Base-by-base conservation (phyloP, 2,797 vertebrate species). In the Rachycentron canadum region DNA sequence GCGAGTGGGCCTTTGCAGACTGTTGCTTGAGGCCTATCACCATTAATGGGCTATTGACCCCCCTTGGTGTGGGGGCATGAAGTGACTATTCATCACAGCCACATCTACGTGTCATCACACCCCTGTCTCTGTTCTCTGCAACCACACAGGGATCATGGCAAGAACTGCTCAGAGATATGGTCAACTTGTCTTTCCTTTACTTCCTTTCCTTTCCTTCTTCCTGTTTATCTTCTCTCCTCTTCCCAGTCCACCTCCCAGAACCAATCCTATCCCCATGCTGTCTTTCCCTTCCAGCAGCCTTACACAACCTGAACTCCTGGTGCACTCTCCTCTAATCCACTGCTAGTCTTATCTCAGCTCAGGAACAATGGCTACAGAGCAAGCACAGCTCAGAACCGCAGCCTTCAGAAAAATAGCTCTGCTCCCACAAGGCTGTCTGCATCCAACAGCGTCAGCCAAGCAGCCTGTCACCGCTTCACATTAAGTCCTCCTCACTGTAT, bases 31-130 rank as follows among this genome's bases (percentile, higher is more conserved):
- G 81, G 89, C 88, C 87, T 74, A 78, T 93, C 87, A 84, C 89
- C 81, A 80, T 88, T 93, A 95, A 94, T 95, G 91, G 92, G 86
- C 90, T 92, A 86, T 94, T 95, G 92, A 94, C 93, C 94, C 91
- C 81, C 80, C 86, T 70, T 76, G 75, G 81, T 63, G 84, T 64
- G 74, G 83, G 85, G 89, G 76, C 90, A 92, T 80, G 49, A 90
- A 91, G 92, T 87, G 85, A 88, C 88, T 88, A 91, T 95, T 92
- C 82, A 94, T 95, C 94, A 94, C 72, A 77, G 78, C 61, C 81
- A 82, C 34, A 62, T 93, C 89, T 92, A 88, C 74, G 66, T 85
- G 91, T 89, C 91, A 88, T 85, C 71, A 56, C 59, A 69, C 38
- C 41, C 68, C 41, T 56, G 19, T 12, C 57, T 32, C 55, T 57